Evolutionary conservation across 2,888 invertebrate species (phyloP), one percentile per base, ranked within the genome.

Genomic region (Scelioninae gen. 2): DNA sequence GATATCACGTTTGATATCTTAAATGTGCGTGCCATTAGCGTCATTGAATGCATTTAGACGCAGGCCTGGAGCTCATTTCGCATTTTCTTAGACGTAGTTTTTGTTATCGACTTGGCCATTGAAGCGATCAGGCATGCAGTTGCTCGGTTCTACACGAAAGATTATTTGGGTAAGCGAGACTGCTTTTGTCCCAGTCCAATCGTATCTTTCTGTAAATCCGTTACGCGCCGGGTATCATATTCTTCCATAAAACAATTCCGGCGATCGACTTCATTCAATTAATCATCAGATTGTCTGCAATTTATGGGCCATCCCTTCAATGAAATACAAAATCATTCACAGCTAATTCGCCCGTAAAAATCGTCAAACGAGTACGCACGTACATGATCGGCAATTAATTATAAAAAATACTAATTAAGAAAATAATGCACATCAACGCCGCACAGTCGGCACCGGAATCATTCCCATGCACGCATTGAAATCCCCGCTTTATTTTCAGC

Each of bases 71-170:
- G 58, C 53, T 70, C 63, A 46, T 69, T 68, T 68, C 33, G 63
- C 45, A 39, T 60, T 68, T 72, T 64, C 71, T 71, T 58, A 67
- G 53, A 33, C 61, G 55, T 48, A 28, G 70, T 75, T 75, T 75
- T 72, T 75, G 67, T 72, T 70, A 75, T 75, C 72, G 75, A 61
- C 72, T 55, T 63, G 58, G 57, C 58, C 68, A 73, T 75, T 75
- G 75, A 75, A 73, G 75, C 75, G 69, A 73, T 75, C 69, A 75
- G 75, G n/a, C 75, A 73, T 75, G 75, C 69, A 73, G 75, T 75
- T 41, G 61, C 63, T 70, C 63, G 74, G 76, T 76, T 76, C 76
- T 74, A 74, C 76, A 67, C 70, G 57, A 76, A 76, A 63, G 76
- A 74, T 69, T 50, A 76, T 74, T 74, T 76, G 72, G 76, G 76